These are phyloP conservation scores for Lacerta viridis DNA, from an alignment of 2,797 vertebrate species.

Conservation along the genomic window DNA sequence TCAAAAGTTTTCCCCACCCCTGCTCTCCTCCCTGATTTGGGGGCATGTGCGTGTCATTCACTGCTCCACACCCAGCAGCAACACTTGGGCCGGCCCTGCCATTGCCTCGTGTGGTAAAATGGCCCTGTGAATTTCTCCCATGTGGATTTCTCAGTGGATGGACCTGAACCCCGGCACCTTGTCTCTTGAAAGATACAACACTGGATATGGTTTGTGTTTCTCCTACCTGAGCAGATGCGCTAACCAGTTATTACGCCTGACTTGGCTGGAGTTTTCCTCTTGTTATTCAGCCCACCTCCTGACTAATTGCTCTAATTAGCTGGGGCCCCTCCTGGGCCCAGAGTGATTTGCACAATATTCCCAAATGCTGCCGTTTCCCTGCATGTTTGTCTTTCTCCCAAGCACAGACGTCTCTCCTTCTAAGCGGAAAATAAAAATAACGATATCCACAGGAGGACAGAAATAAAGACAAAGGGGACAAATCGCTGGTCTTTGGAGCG, in stretches of 20 bases:
- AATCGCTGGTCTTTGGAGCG: not conserved
- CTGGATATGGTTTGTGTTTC: not conserved
- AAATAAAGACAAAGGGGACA: not conserved
- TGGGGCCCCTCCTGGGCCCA: not conserved
- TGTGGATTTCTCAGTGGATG: not conserved
- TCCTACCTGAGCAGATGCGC: constrained; percentile 8
- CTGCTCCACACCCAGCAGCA: too few relatives aligned
- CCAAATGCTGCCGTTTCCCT: not conserved
- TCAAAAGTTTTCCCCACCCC: too few relatives aligned
- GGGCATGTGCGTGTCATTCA: too few relatives aligned
- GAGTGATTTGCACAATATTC: not conserved
- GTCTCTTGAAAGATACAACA: not conserved
- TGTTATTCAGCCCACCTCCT: constrained; percentile 29
- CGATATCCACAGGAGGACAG: not conserved
- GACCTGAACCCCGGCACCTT: not conserved
- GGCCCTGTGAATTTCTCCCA: too few relatives aligned
- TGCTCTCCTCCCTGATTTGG: too few relatives aligned
- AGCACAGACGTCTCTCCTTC: constrained; percentile 3
- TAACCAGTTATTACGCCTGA: constrained; percentile 52
- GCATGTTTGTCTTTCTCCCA: not conserved
- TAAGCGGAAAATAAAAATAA: not conserved
- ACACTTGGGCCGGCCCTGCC: too few relatives aligned
- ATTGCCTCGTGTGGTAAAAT: not conserved
- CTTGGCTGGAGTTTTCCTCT: not conserved
- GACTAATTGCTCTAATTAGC: constrained; percentile 53